phyloP scores from a whole-genome alignment of 1,140 invertebrate genomes.

The Temnothorax nylanderi region DNA sequence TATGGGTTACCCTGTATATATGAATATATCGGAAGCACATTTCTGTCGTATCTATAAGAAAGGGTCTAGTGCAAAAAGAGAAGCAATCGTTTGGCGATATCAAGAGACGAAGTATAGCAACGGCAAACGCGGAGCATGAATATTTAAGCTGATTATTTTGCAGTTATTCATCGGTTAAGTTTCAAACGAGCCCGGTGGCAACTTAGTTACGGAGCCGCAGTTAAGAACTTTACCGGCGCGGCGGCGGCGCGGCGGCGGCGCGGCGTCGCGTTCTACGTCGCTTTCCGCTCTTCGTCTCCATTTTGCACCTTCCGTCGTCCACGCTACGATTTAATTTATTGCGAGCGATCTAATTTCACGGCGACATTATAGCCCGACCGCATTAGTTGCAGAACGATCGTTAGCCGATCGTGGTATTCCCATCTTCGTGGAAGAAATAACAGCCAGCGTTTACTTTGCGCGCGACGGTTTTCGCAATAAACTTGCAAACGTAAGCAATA shows the following conservation, averaged over 20 bases:
- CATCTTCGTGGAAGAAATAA: constrained; percentile 53
- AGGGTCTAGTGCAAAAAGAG: constrained; percentile 18
- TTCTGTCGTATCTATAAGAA: constrained; percentile 18
- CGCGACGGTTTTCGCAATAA: constrained; percentile 30
- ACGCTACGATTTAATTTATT: constrained; percentile 72
- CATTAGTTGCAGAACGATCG: constrained; percentile 47
- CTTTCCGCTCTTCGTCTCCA: constrained; percentile 37
- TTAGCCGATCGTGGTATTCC: constrained; percentile 56
- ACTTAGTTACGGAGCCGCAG: constrained; percentile 67
- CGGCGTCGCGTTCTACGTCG: constrained; percentile 10
- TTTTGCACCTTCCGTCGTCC: constrained; percentile 33
- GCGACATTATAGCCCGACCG: constrained; percentile 47
- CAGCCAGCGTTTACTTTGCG: constrained; percentile 26
- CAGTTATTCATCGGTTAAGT: constrained; percentile 78
- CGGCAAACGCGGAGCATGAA: constrained; percentile 64
- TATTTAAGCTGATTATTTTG: constrained; percentile 79
- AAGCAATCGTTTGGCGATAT: constrained; percentile 34
- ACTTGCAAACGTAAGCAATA: not conserved
- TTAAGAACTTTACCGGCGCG: constrained; percentile 72
- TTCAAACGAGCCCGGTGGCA: constrained; percentile 59
- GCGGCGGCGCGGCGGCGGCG: not conserved
- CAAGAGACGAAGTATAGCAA: constrained; percentile 19
- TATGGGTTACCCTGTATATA: constrained; percentile 8
- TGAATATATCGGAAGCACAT: constrained; percentile 3
- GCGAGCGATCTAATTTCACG: constrained; percentile 73